phyloP scores from a whole-genome alignment of 2,888 invertebrate species.

The Eumerus sabulonum region DNA sequence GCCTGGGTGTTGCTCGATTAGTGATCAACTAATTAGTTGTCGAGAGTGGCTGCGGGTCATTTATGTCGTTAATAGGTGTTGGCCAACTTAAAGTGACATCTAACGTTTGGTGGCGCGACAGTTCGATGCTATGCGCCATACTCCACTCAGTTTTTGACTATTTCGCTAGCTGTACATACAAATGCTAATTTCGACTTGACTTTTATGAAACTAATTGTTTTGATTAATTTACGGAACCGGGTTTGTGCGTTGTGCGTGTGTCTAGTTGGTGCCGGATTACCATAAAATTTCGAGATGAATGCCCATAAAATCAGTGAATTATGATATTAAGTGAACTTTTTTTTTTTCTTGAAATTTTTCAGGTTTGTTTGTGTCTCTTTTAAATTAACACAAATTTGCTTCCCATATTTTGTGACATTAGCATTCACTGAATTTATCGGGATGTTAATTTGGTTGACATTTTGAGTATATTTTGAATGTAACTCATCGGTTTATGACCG shows the following conservation, averaged over 20 bases:
- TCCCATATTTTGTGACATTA: constrained; percentile 41
- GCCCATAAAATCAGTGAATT: constrained; percentile 55
- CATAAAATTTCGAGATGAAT: constrained; percentile 36
- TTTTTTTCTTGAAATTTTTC: not conserved
- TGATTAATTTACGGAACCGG: constrained; percentile 29
- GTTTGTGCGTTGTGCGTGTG: not conserved
- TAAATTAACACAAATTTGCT: constrained; percentile 39
- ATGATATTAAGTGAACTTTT: constrained; percentile 48
- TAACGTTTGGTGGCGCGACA: no score
- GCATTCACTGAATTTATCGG: constrained; percentile 32
- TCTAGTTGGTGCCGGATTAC: constrained; percentile 18
- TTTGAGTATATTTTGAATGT: constrained; percentile 5
- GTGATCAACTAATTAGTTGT: constrained; percentile 32
- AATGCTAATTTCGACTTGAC: constrained; percentile 19
- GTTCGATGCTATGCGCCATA: no score
- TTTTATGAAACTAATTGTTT: constrained; percentile 35
- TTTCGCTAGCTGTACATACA: no score
- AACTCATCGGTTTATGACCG: not conserved
- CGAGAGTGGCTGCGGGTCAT: constrained; percentile 27
- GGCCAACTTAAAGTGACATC: constrained; percentile 27
- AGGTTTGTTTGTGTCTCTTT: no score
- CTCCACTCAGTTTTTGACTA: constrained; percentile 4
- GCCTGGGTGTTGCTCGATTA: no score
- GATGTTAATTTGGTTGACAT: constrained; percentile 20
- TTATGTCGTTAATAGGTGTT: constrained; percentile 45